Percentiles rank a stretch among this genome's conserved stretches.
Evolutionary conservation across 2,113 vertebrate genomes (phyloP).

Genomic region (Rhabdomys dilectus): DNA sequence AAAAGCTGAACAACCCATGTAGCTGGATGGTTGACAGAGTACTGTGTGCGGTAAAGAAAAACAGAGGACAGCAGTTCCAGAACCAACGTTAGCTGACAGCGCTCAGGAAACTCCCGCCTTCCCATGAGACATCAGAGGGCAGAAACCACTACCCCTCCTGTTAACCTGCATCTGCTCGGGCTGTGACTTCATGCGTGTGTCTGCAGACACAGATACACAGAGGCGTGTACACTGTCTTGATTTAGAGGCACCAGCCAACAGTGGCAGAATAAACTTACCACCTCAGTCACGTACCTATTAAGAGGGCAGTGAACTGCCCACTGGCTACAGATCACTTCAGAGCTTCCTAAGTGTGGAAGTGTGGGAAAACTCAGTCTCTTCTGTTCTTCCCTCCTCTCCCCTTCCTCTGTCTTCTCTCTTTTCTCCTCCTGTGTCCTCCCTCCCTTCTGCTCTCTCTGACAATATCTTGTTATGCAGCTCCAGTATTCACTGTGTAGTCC

Average conservation of each 20-base stretch:
- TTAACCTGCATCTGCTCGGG: not conserved
- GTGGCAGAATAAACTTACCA: rapidly evolving
- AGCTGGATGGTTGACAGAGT: too few species aligned
- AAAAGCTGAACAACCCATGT: not conserved
- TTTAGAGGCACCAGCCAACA: not conserved
- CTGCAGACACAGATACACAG: not conserved
- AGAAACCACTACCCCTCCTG: rapidly evolving
- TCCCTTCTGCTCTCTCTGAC: not conserved
- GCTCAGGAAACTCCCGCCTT: not conserved
- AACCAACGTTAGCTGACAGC: not conserved
- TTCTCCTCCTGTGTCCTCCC: too few species aligned
- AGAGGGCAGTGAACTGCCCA: not conserved
- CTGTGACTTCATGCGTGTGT: not conserved
- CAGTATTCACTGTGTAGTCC: not conserved
- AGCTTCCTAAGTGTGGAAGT: not conserved
- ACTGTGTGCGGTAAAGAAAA: not conserved
- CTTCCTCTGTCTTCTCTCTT: too few species aligned
- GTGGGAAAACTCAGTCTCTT: not conserved
- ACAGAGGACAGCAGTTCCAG: not conserved
- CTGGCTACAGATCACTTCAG: not conserved
- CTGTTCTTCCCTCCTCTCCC: rapidly evolving
- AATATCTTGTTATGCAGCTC: not conserved
- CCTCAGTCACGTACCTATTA: not conserved
- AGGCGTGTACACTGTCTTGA: not conserved
- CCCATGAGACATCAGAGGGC: not conserved